phyloP scores from a whole-genome alignment of 1,140 invertebrate species.

The Aporrectodea caliginosa region DNA sequence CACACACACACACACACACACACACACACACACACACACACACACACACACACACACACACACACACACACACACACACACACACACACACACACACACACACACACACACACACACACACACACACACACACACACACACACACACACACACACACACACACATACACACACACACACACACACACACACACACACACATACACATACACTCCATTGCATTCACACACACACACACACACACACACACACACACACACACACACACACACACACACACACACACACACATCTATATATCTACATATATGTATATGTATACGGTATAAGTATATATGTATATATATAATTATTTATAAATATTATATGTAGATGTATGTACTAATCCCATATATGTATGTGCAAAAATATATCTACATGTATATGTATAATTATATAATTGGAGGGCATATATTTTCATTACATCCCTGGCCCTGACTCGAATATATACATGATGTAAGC shows the following conservation, averaged over 20 bases:
- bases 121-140: constrained; percentile 30
- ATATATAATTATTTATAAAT: neutral
- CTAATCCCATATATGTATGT: neutral
- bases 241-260: constrained; percentile 29
- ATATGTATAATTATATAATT: too few species aligned
- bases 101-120: constrained; percentile 29
- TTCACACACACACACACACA: neutral
- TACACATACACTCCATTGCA: constrained; percentile 12
- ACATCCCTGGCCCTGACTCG: too few species aligned
- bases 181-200: neutral
- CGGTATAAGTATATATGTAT: neutral
- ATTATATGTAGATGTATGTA: neutral
- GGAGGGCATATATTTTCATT: too few species aligned
- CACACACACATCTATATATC: constrained; percentile 30
- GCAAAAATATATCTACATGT: too few species aligned
- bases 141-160: constrained; percentile 30
- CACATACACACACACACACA: constrained; percentile 25
- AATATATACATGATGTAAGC: too few species aligned
- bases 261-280: constrained; percentile 31
- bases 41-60: too few species aligned
- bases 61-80: constrained; percentile 27
- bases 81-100: constrained; percentile 27
- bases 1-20: too few species aligned
- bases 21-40: too few species aligned
- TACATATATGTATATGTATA: constrained; percentile 25